These are phyloP conservation scores for Hephaestus fuliginosus DNA, from an alignment of 2,797 vertebrate species.

Conservation along the genomic window DNA sequence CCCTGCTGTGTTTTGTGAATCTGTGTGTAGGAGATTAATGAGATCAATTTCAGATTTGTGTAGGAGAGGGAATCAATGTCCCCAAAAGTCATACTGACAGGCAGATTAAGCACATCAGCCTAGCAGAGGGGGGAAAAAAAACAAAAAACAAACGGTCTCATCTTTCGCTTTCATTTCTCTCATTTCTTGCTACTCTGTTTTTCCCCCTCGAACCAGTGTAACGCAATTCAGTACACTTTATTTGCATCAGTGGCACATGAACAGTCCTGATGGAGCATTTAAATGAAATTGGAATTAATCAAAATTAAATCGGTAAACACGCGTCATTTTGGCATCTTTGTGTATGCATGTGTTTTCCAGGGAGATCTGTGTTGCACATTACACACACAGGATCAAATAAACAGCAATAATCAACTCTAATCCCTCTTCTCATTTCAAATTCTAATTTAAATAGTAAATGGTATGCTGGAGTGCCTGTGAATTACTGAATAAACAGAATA, in stretches of 20 bases:
- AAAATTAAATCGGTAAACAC: slow-evolving; percentile 42
- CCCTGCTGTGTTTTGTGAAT: slow-evolving; percentile 65
- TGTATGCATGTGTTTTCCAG: slow-evolving; percentile 27
- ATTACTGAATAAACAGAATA: slow-evolving; percentile 29
- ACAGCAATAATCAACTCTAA: slow-evolving; percentile 47
- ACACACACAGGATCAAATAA: slow-evolving; percentile 43
- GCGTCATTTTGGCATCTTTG: slow-evolving; percentile 19
- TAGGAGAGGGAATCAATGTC: slow-evolving; percentile 69
- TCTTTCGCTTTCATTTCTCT: slow-evolving; percentile 34
- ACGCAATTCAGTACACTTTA: slow-evolving; percentile 43
- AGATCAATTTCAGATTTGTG: slow-evolving; percentile 81
- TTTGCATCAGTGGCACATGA: slow-evolving; percentile 32
- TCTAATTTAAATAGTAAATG: slow-evolving; percentile 28
- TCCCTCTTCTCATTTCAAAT: slow-evolving; percentile 32
- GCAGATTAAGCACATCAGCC: slow-evolving; percentile 67
- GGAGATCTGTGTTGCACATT: slow-evolving; percentile 17
- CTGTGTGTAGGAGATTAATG: slow-evolving; percentile 74
- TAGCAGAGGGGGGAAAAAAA: slow-evolving; percentile 22
- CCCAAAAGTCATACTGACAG: slow-evolving; percentile 74
- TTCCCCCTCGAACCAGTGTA: slow-evolving; percentile 18
- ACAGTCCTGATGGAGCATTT: slow-evolving; percentile 36
- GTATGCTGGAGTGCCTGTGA: slow-evolving; percentile 25
- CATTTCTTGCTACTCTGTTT: slow-evolving; percentile 29
- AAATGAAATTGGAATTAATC: slow-evolving; percentile 60
- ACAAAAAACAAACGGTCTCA: slow-evolving; percentile 1